Conservation (phyloP, 2,888 invertebrate genomes). For the Stenchaetothrips biformis region DNA sequence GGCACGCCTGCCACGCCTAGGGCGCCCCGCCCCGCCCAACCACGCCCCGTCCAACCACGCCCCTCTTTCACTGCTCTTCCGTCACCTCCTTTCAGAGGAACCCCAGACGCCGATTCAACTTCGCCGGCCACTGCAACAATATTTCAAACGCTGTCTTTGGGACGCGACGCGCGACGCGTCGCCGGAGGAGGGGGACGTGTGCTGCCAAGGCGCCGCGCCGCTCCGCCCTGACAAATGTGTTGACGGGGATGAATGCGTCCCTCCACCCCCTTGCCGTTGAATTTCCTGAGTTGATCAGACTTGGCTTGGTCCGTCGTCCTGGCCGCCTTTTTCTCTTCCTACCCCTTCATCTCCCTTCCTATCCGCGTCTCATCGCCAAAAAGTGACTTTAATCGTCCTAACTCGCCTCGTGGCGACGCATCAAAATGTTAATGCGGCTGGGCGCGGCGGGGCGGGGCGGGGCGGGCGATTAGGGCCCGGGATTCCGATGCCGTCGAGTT, state of each 20-base stretch:
- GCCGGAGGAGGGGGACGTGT: not conserved
- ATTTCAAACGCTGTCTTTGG: conserved; percentile 4
- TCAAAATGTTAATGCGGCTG: conserved; percentile 8
- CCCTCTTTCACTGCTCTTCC: no score
- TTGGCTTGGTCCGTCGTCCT: not conserved
- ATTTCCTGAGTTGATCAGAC: not conserved
- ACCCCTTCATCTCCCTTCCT: not conserved
- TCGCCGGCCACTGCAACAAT: not conserved
- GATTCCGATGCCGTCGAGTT: conserved; percentile 13
- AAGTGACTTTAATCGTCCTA: conserved; percentile 20
- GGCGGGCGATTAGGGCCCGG: not conserved
- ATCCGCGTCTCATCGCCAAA: not conserved
- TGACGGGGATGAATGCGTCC: conserved; percentile 28
- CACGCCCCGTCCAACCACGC: no score
- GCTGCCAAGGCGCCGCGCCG: not conserved
- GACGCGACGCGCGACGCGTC: no score
- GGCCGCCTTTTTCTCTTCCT: not conserved
- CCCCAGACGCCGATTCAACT: not conserved
- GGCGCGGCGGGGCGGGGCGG: not conserved
- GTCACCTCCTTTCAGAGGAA: no score
- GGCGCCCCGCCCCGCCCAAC: no score
- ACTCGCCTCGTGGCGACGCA: not conserved
- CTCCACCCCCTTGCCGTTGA: conserved; percentile 1
- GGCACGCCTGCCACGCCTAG: no score
- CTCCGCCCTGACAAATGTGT: conserved; percentile 8